Conservation (phyloP, 2,113 vertebrate species). For the Carettochelys insculpta region DNA sequence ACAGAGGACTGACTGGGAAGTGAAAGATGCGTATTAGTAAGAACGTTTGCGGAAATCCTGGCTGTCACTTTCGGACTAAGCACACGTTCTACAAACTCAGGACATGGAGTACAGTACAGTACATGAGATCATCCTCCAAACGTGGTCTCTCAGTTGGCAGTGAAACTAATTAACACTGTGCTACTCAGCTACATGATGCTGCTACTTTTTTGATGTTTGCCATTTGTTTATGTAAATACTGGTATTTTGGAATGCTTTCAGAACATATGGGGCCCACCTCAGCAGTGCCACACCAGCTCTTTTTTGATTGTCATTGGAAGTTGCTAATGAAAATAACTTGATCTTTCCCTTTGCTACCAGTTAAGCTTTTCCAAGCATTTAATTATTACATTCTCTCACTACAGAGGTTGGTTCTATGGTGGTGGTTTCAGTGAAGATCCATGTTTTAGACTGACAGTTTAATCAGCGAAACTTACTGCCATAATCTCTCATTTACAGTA, state of each 20-base stretch:
- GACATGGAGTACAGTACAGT: not conserved
- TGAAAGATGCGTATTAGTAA: conserved; percentile 12
- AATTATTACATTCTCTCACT: conserved; percentile 60
- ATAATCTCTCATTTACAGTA: conserved; percentile 61
- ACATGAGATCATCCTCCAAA: not conserved
- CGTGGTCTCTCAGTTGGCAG: not conserved
- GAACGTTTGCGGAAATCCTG: not conserved
- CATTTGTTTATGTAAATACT: not conserved
- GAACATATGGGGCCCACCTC: not conserved
- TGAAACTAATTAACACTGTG: not conserved
- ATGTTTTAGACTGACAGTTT: conserved; percentile 72
- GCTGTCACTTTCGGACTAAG: not conserved
- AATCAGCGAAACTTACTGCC: conserved; percentile 64
- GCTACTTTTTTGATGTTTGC: not conserved
- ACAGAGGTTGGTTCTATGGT: conserved; percentile 24
- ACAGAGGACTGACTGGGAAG: not conserved
- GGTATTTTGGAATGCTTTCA: not conserved
- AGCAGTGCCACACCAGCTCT: not conserved
- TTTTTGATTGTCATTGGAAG: conserved; percentile 41
- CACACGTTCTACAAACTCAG: not conserved
- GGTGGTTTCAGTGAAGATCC: conserved; percentile 29
- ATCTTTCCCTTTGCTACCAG: conserved; percentile 49
- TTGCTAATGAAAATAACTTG: conserved; percentile 8
- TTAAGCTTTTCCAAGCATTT: conserved; percentile 33
- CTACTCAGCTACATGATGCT: not conserved